These are phyloP conservation scores for Aradophagus sp. DNA, from an alignment of 1,140 invertebrate genomes.

Conservation along the genomic window DNA sequence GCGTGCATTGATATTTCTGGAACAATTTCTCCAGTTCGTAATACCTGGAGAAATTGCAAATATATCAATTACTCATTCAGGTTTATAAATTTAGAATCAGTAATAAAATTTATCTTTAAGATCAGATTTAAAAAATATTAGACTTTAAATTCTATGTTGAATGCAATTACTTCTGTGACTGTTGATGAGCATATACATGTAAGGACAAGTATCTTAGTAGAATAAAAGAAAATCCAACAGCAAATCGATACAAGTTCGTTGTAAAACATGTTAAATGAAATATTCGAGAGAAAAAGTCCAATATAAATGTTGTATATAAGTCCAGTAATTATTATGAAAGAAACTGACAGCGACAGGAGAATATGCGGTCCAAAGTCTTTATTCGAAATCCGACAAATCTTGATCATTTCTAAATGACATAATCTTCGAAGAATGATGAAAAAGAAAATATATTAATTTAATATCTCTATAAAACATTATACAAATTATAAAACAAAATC, in stretches of 20 bases:
- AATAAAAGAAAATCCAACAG: slow-evolving; percentile 35
- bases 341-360: slow-evolving; percentile 30
- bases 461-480: too few relatives aligned
- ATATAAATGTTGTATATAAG: slow-evolving; percentile 44
- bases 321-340: slow-evolving; percentile 31
- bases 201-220: slow-evolving; percentile 22
- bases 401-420: slow-evolving; percentile 21
- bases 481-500: too few relatives aligned
- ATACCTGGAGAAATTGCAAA: background rate
- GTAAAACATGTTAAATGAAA: slow-evolving; percentile 1
- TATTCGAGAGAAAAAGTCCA: slow-evolving; percentile 20
- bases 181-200: slow-evolving; percentile 27
- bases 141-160: slow-evolving; percentile 1
- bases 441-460: slow-evolving; percentile 3
- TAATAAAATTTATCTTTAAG: slow-evolving; percentile 8
- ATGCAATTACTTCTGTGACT: slow-evolving; percentile 19
- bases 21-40: slow-evolving; percentile 46
- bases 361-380: slow-evolving; percentile 21
- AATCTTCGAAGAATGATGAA: slow-evolving; percentile 22
- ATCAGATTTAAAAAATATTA: background rate
- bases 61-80: too few relatives aligned
- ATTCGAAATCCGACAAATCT: slow-evolving; percentile 26
- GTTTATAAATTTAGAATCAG: background rate
- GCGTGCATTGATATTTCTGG: slow-evolving; percentile 42
- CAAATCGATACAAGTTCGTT: slow-evolving; percentile 31